Percentiles rank a stretch among this genome's conserved stretches.
Evolutionary conservation across 1,140 invertebrate genomes (phyloP).

Genomic region (Homalodisca vitripennis): DNA sequence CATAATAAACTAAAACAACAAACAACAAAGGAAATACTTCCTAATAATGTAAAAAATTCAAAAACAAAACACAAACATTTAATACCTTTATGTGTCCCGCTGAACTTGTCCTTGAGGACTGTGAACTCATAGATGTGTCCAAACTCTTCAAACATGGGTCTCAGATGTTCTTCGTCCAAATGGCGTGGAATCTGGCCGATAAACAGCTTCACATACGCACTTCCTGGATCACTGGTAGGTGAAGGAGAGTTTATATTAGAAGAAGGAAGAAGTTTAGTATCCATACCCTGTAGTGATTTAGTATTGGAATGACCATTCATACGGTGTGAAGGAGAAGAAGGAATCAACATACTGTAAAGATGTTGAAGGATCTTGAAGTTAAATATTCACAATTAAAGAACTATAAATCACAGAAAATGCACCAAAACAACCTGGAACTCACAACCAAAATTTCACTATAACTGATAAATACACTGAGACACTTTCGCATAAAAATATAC

Average conservation of each 20-base stretch:
- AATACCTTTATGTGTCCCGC: constrained; percentile 89
- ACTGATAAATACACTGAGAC: background rate
- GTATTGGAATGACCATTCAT: background rate
- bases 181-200: constrained; percentile 92
- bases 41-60: too few relatives aligned
- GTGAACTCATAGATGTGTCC: constrained; percentile 94
- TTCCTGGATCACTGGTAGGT: constrained; percentile 33
- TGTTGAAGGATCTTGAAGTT: background rate
- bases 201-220: constrained; percentile 79
- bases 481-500: too few relatives aligned
- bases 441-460: background rate
- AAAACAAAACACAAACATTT: too few relatives aligned
- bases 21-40: too few relatives aligned
- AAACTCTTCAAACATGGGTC: constrained; percentile 90
- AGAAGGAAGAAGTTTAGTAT: background rate
- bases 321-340: background rate
- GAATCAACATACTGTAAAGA: background rate
- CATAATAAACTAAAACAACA: too few relatives aligned
- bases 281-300: background rate
- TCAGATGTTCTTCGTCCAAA: constrained; percentile 83
- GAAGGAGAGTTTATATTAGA: background rate
- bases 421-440: too few relatives aligned
- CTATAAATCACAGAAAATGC: background rate
- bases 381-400: background rate
- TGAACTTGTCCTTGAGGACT: constrained; percentile 90